Percentiles rank a stretch among this genome's conserved stretches.
phyloP scores from a whole-genome alignment of 2,113 vertebrate species.

The Apus apus region DNA sequence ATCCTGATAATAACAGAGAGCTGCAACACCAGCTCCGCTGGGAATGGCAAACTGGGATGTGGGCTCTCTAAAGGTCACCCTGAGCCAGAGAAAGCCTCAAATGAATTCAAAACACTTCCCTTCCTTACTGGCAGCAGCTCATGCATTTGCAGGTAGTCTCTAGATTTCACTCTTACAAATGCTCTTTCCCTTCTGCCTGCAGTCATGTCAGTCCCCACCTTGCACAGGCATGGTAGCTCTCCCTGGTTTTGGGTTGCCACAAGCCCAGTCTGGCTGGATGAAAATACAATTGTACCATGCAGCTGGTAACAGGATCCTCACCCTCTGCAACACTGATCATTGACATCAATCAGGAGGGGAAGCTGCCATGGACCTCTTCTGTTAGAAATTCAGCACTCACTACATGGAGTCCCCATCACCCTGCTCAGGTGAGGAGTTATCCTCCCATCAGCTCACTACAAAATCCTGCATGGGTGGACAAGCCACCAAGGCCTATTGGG shows the following conservation, averaged over 20 bases:
- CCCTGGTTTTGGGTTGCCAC: neutral
- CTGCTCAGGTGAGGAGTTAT: neutral
- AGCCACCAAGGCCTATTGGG: neutral
- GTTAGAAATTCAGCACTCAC: neutral
- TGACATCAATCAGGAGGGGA: neutral
- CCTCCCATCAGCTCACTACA: neutral
- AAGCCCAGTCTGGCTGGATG: neutral
- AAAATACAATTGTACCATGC: neutral
- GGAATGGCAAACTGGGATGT: neutral
- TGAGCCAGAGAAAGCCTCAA: neutral
- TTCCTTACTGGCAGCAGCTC: neutral
- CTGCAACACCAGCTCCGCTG: neutral
- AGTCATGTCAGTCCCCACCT: neutral
- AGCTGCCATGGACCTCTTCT: neutral
- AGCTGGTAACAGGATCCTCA: neutral
- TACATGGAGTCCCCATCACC: fast-evolving
- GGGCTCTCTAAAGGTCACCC: slow-evolving; percentile 39
- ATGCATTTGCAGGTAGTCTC: neutral
- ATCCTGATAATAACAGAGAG: neutral
- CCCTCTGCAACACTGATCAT: neutral
- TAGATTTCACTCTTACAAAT: neutral
- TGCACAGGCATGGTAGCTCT: neutral
- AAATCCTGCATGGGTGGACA: neutral
- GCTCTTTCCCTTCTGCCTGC: neutral
- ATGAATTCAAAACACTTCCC: slow-evolving; percentile 39